Evolutionary conservation across 2,888 invertebrate species (phyloP), one percentile per base, ranked within the genome.

Genomic region (Parnassius smintheus): DNA sequence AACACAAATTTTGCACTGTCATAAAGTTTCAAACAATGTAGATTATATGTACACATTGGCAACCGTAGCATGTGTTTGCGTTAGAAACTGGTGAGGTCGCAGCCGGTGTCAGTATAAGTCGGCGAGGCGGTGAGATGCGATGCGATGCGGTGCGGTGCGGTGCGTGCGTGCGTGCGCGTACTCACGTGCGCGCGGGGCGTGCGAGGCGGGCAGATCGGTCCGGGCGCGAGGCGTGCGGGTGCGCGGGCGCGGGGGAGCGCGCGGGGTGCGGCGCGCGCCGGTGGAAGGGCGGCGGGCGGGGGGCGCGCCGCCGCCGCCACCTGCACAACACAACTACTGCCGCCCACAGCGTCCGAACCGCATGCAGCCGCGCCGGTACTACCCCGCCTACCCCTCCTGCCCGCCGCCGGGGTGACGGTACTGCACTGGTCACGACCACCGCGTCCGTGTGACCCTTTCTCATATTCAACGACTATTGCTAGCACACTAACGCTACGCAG

Each of bases 201-300:
- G 50, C 45, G 49, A 44, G 44, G 53, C 46, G 61, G 12, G 41
- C 57, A 22, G 35, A 42, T 25, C 54, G 50, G 12, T 35, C 61
- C 60, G 57, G 46, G 25, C 51, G 65, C 54, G 55, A 56, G 59
- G 59, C 61, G 55, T 46, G 55, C 56, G 52, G 46, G 63, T 46
- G 67, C 18, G 58, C 53, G 94, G 93, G 87, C 78, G 66, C 87
- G 85, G 73, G 83, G 94, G 92, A 58, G 67, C 63, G 70, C 59
- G 65, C 65, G 92, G 93, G 73, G 95, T 94, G 68, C 78, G 84
- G 85, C 74, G 86, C 89, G 84, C 86, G 88, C 88, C 91, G 83
- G 93, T 91, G 87, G 95, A 93, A 93, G 70, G 92, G 87, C 95
- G 94, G 93, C 70, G 91, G 86, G 72, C 93, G 89, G 62, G 92